Evolutionary conservation across 2,797 vertebrate species (phyloP).

Genomic region (Oreochromis mossambicus): DNA sequence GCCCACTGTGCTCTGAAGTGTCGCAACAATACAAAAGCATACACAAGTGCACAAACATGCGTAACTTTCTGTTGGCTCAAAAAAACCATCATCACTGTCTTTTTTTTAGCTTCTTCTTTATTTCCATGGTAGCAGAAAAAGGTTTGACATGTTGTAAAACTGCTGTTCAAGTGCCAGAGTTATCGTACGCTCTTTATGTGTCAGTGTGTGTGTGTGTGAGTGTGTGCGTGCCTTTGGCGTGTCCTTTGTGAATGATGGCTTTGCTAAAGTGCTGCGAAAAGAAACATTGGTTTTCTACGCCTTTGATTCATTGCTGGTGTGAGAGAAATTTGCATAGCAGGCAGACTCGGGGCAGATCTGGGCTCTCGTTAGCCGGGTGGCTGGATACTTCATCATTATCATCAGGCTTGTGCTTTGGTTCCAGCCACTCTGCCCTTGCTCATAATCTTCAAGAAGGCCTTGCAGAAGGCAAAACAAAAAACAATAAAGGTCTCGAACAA

Average conservation of each 20-base stretch:
- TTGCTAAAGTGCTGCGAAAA: slow-evolving; percentile 72
- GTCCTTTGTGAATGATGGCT: slow-evolving; percentile 72
- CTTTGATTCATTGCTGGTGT: slow-evolving; percentile 70
- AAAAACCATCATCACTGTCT: background rate
- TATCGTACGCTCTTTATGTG: background rate
- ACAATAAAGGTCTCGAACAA: background rate
- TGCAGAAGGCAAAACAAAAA: background rate
- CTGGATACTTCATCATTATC: slow-evolving; percentile 72
- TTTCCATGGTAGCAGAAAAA: background rate
- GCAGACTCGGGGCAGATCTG: slow-evolving; percentile 66
- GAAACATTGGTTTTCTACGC: slow-evolving; percentile 65
- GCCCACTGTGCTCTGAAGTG: slow-evolving; percentile 44
- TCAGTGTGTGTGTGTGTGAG: background rate
- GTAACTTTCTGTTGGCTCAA: slow-evolving; percentile 1
- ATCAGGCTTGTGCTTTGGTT: slow-evolving; percentile 37
- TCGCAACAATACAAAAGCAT: background rate
- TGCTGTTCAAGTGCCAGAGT: background rate
- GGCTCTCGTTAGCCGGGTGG: slow-evolving; percentile 67
- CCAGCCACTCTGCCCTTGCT: slow-evolving; percentile 50
- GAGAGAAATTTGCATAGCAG: slow-evolving; percentile 69
- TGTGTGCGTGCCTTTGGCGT: slow-evolving; percentile 40
- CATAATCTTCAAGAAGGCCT: slow-evolving; percentile 41
- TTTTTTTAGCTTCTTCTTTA: background rate
- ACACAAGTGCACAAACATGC: background rate
- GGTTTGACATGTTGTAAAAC: background rate